These are phyloP conservation scores for Bursaphelenchus mucronatus DNA, from an alignment of 1,140 invertebrate species.

Conservation along the genomic window DNA sequence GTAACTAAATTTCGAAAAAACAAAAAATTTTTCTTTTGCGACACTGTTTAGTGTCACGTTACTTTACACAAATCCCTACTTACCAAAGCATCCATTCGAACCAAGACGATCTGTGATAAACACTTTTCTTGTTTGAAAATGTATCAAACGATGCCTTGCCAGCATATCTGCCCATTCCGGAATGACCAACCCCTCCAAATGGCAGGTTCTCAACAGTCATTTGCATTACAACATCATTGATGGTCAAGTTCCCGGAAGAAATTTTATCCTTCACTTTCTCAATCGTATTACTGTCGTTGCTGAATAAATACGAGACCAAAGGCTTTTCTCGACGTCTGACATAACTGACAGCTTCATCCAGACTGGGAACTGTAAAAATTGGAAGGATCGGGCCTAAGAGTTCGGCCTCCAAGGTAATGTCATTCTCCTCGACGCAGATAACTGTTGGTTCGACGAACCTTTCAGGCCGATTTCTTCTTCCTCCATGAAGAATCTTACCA, in stretches of 20 bases:
- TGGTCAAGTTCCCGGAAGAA: constrained; percentile 74
- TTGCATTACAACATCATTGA: constrained; percentile 91
- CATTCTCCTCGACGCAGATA: constrained; percentile 26
- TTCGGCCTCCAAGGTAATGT: constrained; percentile 46
- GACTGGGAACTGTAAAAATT: constrained; percentile 33
- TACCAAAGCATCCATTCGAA: too few species aligned
- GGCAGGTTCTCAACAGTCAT: constrained; percentile 59
- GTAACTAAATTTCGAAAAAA: too few species aligned
- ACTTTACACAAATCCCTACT: too few species aligned
- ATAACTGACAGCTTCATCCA: constrained; percentile 45
- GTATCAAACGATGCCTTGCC: constrained; percentile 84
- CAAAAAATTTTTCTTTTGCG: too few species aligned
- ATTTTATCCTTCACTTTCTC: constrained; percentile 65
- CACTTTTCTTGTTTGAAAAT: constrained; percentile 83
- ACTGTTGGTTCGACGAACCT: constrained; percentile 15
- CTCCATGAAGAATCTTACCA: not conserved
- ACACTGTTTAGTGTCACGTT: too few species aligned
- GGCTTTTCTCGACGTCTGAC: constrained; percentile 47
- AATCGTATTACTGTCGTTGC: constrained; percentile 37
- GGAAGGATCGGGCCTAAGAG: constrained; percentile 50
- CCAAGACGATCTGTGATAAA: constrained; percentile 47
- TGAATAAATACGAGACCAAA: constrained; percentile 41
- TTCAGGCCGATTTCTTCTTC: not conserved
- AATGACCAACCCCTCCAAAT: constrained; percentile 71
- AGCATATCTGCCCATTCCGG: constrained; percentile 79